Percentiles rank a stretch among this genome's conserved stretches.
phyloP scores from a whole-genome alignment of 2,113 vertebrate species.

The Equus quagga region DNA sequence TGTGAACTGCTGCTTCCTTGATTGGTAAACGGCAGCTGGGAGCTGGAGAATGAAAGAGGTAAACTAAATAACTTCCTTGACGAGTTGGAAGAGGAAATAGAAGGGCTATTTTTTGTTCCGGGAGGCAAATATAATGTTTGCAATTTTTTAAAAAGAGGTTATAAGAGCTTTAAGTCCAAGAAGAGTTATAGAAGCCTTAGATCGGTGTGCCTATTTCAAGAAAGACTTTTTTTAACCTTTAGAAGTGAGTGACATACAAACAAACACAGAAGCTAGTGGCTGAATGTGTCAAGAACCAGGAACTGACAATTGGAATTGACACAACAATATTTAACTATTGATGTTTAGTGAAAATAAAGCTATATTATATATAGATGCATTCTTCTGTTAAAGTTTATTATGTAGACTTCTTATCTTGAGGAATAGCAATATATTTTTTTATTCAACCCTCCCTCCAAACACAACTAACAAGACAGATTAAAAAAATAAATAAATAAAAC shows the following conservation, averaged over 20 bases:
- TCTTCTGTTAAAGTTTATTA: neutral
- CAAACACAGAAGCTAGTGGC: neutral
- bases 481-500: neutral
- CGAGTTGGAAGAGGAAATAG: conserved; percentile 7
- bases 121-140: neutral
- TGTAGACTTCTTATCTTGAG: neutral
- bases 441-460: neutral
- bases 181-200: neutral
- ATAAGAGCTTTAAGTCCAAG: neutral
- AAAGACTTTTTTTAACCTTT: neutral
- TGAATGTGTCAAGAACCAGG: neutral
- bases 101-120: neutral
- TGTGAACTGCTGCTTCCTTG: neutral
- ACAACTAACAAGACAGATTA: neutral
- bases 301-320: neutral
- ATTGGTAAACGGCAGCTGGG: neutral
- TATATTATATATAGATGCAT: neutral
- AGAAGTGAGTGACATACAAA: neutral
- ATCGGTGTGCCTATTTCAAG: neutral
- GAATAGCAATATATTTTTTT: neutral
- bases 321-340: neutral
- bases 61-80: neutral
- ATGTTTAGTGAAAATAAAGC: neutral
- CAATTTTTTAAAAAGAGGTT: neutral
- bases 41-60: neutral